These are phyloP conservation scores for Apaloderma vittatum DNA, from an alignment of 2,113 vertebrate genomes.

Conservation along the genomic window DNA sequence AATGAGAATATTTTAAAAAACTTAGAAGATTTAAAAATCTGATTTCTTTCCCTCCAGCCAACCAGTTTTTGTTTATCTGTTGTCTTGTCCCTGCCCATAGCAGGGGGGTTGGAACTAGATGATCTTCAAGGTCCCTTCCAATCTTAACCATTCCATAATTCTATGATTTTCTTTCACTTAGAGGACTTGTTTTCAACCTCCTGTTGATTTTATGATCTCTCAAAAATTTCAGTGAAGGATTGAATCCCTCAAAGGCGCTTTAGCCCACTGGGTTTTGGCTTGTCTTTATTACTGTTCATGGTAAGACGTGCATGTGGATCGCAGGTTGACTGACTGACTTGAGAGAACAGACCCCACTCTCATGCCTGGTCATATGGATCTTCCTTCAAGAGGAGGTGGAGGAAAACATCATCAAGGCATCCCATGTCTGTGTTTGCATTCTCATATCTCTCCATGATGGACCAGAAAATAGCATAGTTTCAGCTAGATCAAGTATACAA, in stretches of 20 bases:
- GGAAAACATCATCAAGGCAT: background rate
- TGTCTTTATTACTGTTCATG: background rate
- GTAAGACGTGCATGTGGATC: background rate
- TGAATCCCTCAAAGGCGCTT: background rate
- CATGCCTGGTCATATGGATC: rapidly evolving
- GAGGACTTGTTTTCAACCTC: background rate
- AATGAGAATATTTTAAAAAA: background rate
- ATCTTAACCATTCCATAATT: too few relatives aligned
- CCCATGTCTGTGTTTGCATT: background rate
- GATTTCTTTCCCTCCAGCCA: background rate
- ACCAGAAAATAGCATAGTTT: background rate
- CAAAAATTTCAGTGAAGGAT: background rate
- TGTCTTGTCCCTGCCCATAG: background rate
- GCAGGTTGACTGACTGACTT: background rate
- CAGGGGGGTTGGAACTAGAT: too few relatives aligned
- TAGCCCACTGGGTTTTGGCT: background rate
- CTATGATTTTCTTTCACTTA: background rate
- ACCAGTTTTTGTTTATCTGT: background rate
- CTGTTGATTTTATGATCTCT: background rate
- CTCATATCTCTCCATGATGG: background rate
- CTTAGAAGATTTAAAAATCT: background rate
- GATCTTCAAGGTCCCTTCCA: too few relatives aligned
- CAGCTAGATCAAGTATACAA: background rate
- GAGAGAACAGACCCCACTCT: background rate
- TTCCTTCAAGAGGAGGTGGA: background rate